These are phyloP conservation scores for Girardia tigrina DNA, from an alignment of 2,888 invertebrate genomes.

Conservation along the genomic window DNA sequence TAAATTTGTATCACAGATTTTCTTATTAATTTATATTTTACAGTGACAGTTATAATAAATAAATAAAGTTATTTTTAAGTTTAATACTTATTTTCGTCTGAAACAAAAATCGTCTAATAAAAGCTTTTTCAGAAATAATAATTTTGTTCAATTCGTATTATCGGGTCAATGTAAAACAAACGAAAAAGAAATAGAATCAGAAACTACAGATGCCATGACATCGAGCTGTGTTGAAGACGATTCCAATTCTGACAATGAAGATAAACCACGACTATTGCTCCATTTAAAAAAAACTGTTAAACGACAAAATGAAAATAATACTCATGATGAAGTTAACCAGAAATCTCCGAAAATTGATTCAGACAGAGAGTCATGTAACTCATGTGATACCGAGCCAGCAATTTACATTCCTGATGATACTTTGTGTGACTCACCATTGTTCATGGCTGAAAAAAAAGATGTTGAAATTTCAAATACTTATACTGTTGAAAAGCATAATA, in stretches of 20 bases:
- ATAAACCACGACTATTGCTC: background rate
- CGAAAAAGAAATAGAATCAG: background rate
- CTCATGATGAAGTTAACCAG: background rate
- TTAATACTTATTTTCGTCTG: too few species aligned
- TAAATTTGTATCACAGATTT: too few species aligned
- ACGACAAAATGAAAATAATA: background rate
- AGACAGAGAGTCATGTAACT: background rate
- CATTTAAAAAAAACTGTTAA: constrained; percentile 6
- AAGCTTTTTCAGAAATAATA: background rate
- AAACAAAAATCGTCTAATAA: too few species aligned
- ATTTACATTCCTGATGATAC: background rate
- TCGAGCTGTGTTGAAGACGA: constrained; percentile 19
- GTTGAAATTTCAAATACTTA: too few species aligned
- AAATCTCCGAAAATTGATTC: background rate
- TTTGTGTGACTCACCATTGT: background rate
- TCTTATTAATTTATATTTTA: too few species aligned
- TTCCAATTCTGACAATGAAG: background rate
- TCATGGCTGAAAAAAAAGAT: too few species aligned
- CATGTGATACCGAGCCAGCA: background rate
- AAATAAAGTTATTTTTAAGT: too few species aligned
- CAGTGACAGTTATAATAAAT: too few species aligned
- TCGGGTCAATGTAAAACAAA: background rate
- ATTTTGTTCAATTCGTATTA: background rate
- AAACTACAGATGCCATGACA: constrained; percentile 19
- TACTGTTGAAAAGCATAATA: too few species aligned